Evolutionary conservation across 2,888 invertebrate genomes (phyloP).

Genomic region (Ectemnius cavifrons): DNA sequence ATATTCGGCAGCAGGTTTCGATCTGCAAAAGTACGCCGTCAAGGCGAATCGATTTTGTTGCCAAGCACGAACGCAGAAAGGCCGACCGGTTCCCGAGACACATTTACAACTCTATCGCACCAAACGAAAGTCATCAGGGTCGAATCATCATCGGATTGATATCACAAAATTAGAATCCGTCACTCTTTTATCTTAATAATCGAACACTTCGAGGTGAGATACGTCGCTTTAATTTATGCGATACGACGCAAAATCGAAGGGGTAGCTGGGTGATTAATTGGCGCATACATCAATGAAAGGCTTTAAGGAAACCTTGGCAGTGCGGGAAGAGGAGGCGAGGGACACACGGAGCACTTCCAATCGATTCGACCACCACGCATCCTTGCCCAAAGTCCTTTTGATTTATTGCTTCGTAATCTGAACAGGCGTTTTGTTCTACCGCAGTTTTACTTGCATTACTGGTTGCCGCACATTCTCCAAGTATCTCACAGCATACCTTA

Average conservation of each 20-base stretch:
- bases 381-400: neutral
- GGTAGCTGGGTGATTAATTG: neutral
- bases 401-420: neutral
- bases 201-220: neutral
- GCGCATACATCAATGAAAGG: neutral
- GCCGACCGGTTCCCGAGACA: constrained; percentile 65
- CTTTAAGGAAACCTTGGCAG: neutral
- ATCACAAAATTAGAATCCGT: neutral
- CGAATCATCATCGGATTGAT: no score
- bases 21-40: constrained; percentile 45
- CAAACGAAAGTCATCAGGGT: no score
- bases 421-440: no score
- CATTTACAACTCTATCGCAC: constrained; percentile 30
- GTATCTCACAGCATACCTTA: no score
- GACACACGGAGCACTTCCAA: neutral
- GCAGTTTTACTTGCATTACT: no score
- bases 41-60: constrained; percentile 62
- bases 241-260: no score
- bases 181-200: neutral
- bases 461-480: no score
- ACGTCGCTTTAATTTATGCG: neutral
- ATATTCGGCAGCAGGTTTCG: constrained; percentile 17
- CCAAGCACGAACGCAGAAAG: constrained; percentile 48
- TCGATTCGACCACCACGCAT: neutral
- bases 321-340: neutral